Conservation (phyloP, 2,113 vertebrate species). For the Rana temporaria region DNA sequence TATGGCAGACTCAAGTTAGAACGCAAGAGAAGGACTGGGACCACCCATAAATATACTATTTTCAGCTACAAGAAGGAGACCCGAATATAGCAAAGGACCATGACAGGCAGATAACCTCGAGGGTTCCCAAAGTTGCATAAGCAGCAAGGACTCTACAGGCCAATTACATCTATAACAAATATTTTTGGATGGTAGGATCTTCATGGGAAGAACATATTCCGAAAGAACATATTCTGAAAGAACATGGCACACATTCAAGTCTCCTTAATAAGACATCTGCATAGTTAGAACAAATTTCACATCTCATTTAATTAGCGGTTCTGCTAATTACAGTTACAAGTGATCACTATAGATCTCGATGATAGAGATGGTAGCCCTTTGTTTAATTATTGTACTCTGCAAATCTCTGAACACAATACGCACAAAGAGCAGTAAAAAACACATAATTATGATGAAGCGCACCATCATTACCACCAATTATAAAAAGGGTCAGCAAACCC, state of each 20-base stretch:
- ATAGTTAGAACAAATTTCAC: background rate
- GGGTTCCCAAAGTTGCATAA: background rate
- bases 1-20: too few relatives aligned
- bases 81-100: too few relatives aligned
- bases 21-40: too few relatives aligned
- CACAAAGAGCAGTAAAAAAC: conserved; percentile 1
- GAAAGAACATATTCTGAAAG: too few relatives aligned
- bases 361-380: too few relatives aligned
- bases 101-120: too few relatives aligned
- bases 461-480: conserved; percentile 19
- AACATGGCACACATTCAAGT: too few relatives aligned
- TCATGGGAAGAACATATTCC: too few relatives aligned
- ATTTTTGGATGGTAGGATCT: too few relatives aligned
- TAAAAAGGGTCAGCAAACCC: background rate
- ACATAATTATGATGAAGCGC: conserved; percentile 11
- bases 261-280: background rate
- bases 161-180: background rate
- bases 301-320: conserved; percentile 21
- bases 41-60: too few relatives aligned
- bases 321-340: conserved; percentile 1
- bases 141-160: background rate
- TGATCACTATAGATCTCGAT: background rate
- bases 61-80: too few relatives aligned
- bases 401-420: background rate
- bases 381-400: too few relatives aligned